Conservation (phyloP, 1,140 invertebrate species). For the Bombus superbus region DNA sequence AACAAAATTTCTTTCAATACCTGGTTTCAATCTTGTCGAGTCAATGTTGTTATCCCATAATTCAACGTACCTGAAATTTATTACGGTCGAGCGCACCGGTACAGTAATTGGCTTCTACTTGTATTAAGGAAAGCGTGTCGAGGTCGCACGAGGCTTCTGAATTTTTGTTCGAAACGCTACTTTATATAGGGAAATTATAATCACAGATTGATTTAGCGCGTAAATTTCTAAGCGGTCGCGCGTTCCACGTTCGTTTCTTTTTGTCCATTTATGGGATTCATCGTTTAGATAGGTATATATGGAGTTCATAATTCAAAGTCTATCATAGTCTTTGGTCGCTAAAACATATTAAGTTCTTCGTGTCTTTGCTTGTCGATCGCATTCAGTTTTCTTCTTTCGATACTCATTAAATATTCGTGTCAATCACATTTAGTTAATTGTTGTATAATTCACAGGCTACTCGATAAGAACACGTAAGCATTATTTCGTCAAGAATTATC, state of each 20-base stretch:
- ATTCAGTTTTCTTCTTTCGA: background rate
- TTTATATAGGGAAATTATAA: constrained; percentile 71
- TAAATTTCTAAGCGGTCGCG: constrained; percentile 28
- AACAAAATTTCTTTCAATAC: constrained; percentile 5
- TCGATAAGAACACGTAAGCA: constrained; percentile 8
- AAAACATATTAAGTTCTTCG: background rate
- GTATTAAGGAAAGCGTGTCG: constrained; percentile 65
- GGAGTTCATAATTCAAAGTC: constrained; percentile 33
- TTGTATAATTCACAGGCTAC: background rate
- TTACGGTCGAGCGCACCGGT: constrained; percentile 48
- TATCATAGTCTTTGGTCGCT: constrained; percentile 29
- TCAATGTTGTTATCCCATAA: background rate
- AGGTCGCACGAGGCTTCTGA: constrained; percentile 71
- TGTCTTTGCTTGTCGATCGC: background rate
- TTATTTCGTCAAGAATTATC: background rate
- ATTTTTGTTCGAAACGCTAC: constrained; percentile 51
- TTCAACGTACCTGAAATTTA: constrained; percentile 12
- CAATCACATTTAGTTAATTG: background rate
- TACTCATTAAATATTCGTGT: background rate
- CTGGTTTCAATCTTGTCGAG: background rate
- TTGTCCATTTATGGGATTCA: constrained; percentile 28
- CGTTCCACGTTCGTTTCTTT: background rate
- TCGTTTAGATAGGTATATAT: background rate
- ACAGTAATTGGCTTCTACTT: constrained; percentile 62
- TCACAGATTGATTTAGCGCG: constrained; percentile 70